Base-by-base conservation (phyloP, 2,888 invertebrate species). In the Schrankia costaestrigalis region DNA sequence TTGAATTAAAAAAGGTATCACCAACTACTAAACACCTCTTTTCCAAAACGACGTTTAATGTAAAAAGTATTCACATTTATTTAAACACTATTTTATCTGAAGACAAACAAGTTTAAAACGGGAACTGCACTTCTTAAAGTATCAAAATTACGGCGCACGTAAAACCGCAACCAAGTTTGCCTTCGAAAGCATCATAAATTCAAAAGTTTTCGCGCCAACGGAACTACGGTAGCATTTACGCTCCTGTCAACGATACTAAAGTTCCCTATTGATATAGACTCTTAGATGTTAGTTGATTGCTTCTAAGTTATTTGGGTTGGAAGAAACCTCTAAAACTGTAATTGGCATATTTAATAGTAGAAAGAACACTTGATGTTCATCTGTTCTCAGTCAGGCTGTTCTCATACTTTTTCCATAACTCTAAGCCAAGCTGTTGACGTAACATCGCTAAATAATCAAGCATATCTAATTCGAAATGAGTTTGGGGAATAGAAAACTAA, bases 121-220 rank as follows among this genome's bases (percentile, higher is more conserved):
- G 13, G 17, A 52, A 45, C 26, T 49, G 34, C 37, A 36, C 26
- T 39, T 39, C 17, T 26, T 14, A 42, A 45, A 50, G 51, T 37
- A 53, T 43, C 50, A 50, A 46, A 61, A 57, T 59, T 61, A 58
- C 40, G 31, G 46, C 37, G 31, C 32, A 41, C 42, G 22, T 41
- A 32, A 41, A 50, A 50, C 48, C 46, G 7, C 32, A 6, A 22
- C 5, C 24, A 41, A 48, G 45, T 64, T 58, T 44, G 37, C 40
- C 42, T 34, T 37, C 35, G 36, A 30, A 35, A 37, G 34, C 36
- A 45, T 40, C 58, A 56, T 64, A 64, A 60, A 65, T 64, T 53
- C 39, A 41, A 35, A 64, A 67, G 48, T 59, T 62, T 35, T 36
- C 33, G 35, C 35, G 25, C 29, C 22, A 17, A 9, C 11, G 32